These are phyloP conservation scores for Haemorhous mexicanus DNA, from an alignment of 2,113 vertebrate genomes.

Conservation along the genomic window DNA sequence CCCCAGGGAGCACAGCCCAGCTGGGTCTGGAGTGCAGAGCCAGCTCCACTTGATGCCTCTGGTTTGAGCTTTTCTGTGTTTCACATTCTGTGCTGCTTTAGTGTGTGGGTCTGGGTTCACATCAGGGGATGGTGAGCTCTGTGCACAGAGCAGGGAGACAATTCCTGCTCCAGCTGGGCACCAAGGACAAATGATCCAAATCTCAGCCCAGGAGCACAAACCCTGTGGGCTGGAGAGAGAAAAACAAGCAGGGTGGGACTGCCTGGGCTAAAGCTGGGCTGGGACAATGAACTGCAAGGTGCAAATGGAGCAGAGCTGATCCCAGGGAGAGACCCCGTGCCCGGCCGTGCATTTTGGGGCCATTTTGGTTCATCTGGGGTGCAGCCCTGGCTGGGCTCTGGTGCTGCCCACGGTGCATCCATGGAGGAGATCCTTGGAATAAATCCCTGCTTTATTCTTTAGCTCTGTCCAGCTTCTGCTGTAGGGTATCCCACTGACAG, in stretches of 20 bases:
- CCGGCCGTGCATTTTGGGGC: fast-evolving
- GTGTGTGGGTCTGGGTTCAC: not conserved
- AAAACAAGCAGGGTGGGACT: not conserved
- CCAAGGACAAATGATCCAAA: not conserved
- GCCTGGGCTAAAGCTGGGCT: not conserved
- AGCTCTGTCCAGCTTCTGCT: not conserved
- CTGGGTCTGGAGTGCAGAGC: not conserved
- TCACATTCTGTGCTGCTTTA: not conserved
- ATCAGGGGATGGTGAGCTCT: not conserved
- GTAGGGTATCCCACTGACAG: not conserved
- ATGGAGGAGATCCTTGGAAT: not conserved
- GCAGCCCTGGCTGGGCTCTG: not conserved
- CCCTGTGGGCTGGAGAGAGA: not conserved
- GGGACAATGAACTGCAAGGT: not conserved
- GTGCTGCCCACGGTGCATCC: not conserved
- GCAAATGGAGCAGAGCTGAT: not conserved
- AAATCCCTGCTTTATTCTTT: not conserved
- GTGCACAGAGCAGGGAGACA: not conserved
- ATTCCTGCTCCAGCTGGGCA: not conserved
- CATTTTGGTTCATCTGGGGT: not conserved
- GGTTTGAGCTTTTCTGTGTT: not conserved
- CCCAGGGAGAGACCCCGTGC: not conserved
- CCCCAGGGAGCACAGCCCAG: fast-evolving
- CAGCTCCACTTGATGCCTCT: not conserved
- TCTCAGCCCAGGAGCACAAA: not conserved